Evolutionary conservation across 2,888 invertebrate genomes (phyloP), one percentile per base, ranked within the genome.

Genomic region (Poecilobothrus nobilitatus): DNA sequence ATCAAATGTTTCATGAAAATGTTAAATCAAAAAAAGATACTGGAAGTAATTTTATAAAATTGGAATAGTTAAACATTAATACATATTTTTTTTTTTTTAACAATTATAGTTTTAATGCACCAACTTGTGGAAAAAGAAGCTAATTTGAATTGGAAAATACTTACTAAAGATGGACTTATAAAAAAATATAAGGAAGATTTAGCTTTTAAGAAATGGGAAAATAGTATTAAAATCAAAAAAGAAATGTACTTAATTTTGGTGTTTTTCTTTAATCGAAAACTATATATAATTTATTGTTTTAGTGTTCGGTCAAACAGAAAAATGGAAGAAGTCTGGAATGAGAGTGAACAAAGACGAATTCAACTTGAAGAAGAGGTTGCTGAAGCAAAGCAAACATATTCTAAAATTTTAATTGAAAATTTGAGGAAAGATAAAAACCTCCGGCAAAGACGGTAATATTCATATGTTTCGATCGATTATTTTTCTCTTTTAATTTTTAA

Each of bases 391-490:
- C 6, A 44, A 1, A 70, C 63, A 0, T 76, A 76, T 64, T 70
- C 75, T 5, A 72, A 74, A 6, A 37, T 73, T 4, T 69, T 75
- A 0, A 75, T 71, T 15, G 63, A 71, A 1, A 77, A 76, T 71
- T 68, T 75, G 1, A 71, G 67, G 10, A 53, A 71, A 12, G 77
- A 80, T 66, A 77, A 75, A 67, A 73, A 74, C 0, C 69, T 75
- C 0, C 74, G 77, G 2, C 78, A 76, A 37, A 77, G 79, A 71
- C 81, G 80, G 81, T 80, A 72, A 71, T 10, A 7, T 75, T 67
- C 12, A 22, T 20, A 34, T 21, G 12, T 44, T n/a, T n/a, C n/a
- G n/a, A n/a, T n/a, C n/a, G n/a, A n/a, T n/a, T n/a, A n/a, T n/a
- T n/a, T n/a, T 44, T 66, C 21, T 21, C 21, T 53, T 66, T 66